These are phyloP conservation scores for Indicator indicator DNA, from an alignment of 2,113 vertebrate species.

Conservation along the genomic window DNA sequence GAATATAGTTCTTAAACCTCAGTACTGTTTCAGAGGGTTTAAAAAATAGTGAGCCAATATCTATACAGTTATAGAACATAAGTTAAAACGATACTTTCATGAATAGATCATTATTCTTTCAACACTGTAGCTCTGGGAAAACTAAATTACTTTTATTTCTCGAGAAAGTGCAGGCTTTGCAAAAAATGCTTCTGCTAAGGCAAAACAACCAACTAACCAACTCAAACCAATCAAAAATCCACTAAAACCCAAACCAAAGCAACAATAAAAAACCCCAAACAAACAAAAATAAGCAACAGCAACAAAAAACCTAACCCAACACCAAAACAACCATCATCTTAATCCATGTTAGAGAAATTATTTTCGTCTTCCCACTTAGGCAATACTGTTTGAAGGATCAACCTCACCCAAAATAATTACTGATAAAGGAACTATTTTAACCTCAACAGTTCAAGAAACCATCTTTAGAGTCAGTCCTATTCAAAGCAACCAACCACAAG, in stretches of 20 bases:
- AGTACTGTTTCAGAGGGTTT: not conserved
- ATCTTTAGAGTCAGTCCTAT: not conserved
- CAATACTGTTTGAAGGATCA: not conserved
- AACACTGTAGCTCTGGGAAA: not conserved
- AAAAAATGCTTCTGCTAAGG: not conserved
- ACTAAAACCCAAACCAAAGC: too few relatives aligned
- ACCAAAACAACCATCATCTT: not conserved
- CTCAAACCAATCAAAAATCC: not conserved
- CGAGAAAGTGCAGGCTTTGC: not conserved
- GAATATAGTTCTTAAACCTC: not conserved
- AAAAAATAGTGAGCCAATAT: not conserved
- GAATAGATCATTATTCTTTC: not conserved
- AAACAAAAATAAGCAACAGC: not conserved
- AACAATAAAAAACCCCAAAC: not conserved
- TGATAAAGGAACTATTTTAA: not conserved
- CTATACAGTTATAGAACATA: not conserved
- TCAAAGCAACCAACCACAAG: constrained; percentile 31
- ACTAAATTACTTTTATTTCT: not conserved
- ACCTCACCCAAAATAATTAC: not conserved
- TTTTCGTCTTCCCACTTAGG: not conserved
- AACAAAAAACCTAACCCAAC: not conserved
- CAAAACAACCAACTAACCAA: not conserved
- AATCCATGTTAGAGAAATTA: not conserved
- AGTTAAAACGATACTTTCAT: not conserved
- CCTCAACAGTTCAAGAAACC: not conserved